These are phyloP conservation scores for Lottia scabra DNA, from an alignment of 2,888 invertebrate genomes.

Conservation along the genomic window DNA sequence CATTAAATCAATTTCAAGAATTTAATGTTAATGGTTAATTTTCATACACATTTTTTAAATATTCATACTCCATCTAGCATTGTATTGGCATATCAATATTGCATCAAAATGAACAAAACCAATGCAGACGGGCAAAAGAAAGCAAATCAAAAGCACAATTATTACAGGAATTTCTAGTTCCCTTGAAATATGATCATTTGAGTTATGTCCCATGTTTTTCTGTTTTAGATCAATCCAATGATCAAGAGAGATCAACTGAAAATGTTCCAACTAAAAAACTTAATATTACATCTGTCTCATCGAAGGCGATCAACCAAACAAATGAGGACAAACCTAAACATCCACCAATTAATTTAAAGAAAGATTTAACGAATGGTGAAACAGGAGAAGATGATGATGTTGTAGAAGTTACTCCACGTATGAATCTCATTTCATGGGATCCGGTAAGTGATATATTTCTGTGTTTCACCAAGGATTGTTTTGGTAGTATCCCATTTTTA, in stretches of 20 bases:
- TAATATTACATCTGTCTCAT: constrained; percentile 3
- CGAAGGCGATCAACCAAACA: background rate
- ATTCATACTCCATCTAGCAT: no score
- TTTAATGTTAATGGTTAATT: no score
- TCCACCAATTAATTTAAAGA: background rate
- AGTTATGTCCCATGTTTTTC: background rate
- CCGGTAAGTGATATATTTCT: constrained; percentile 54
- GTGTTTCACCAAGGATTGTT: no score
- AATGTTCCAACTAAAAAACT: background rate
- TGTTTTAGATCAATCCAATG: background rate
- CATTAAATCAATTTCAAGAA: no score
- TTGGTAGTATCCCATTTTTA: no score
- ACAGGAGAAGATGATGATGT: constrained; percentile 39
- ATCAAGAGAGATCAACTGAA: background rate
- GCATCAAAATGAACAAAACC: no score
- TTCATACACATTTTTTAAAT: no score
- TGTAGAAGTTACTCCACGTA: constrained; percentile 46
- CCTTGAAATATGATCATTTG: background rate
- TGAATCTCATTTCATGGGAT: constrained; percentile 62
- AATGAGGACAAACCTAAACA: background rate
- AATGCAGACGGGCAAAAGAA: no score
- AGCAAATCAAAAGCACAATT: no score
- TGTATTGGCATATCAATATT: no score
- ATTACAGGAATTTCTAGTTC: no score
- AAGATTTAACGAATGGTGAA: background rate